phyloP scores from a whole-genome alignment of 53 echinoderm and acorn worm genomes.

The Henricia sp. region DNA sequence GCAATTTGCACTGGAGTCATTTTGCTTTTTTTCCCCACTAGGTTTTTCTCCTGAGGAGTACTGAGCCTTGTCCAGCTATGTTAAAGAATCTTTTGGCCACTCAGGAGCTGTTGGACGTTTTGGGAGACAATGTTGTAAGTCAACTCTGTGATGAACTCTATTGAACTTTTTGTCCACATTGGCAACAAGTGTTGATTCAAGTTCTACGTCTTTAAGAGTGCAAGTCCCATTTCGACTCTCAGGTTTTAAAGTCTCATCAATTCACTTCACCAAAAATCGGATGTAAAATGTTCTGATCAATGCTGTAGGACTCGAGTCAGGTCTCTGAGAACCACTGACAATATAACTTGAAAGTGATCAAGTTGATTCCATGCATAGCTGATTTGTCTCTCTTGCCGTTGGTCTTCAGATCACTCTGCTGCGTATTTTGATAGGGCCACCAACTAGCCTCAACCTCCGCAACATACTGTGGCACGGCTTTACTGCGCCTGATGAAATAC shows the following conservation, averaged over 20 bases:
- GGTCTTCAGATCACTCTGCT: conserved; percentile 69
- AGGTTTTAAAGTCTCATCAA: too few species aligned
- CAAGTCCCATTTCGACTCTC: too few species aligned
- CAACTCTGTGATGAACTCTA: too few species aligned
- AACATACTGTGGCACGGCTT: conserved; percentile 97
- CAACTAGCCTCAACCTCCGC: conserved; percentile 91
- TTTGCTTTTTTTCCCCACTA: conserved; percentile 11
- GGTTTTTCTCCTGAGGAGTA: conserved; percentile 82
- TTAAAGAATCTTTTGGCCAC: conserved; percentile 86
- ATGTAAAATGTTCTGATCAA: too few species aligned
- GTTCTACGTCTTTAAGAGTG: too few species aligned
- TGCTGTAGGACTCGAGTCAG: too few species aligned
- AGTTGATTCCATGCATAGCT: too few species aligned
- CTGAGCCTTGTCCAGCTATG: conserved; percentile 80
- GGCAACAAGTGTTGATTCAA: too few species aligned
- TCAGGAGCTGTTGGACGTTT: conserved; percentile 67
- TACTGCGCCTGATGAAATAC: conserved; percentile 81
- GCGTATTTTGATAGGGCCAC: conserved; percentile 87
- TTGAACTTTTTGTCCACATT: too few species aligned
- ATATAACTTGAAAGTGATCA: too few species aligned
- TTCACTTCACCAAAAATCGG: too few species aligned
- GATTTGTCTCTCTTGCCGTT: not conserved
- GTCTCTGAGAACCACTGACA: too few species aligned
- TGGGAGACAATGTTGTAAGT: conserved; percentile 84
- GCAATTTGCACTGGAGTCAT: not conserved